Percentiles rank a stretch among this genome's conserved stretches.
Conservation (phyloP, 2,113 vertebrate species). For the Gallinago media region DNA sequence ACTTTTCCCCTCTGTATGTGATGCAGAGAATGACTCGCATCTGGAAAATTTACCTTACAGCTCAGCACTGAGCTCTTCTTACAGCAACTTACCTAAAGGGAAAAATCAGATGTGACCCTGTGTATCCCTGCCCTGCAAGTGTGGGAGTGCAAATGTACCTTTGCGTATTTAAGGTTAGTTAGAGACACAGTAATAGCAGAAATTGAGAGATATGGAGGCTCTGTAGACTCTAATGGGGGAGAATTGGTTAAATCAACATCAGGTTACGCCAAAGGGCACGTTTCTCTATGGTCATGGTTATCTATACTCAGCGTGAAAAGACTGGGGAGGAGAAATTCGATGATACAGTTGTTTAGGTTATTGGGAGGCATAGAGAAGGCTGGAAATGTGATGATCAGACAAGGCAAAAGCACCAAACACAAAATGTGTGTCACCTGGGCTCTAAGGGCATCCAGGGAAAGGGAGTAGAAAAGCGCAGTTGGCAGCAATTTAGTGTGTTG, state of each 20-base stretch:
- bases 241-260: neutral
- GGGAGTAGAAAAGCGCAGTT: fast-evolving
- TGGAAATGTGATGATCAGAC: neutral
- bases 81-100: neutral
- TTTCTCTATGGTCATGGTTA: neutral
- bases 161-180: neutral
- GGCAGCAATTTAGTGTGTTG: too few species aligned
- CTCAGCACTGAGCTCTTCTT: neutral
- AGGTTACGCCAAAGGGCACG: neutral
- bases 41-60: conserved; percentile 26
- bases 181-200: neutral
- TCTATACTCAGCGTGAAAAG: fast-evolving
- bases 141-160: neutral
- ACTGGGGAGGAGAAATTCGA: neutral
- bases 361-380: neutral
- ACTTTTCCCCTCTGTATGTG: neutral
- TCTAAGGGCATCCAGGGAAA: neutral
- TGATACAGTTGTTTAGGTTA: neutral
- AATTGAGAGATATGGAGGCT: neutral
- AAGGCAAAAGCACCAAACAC: neutral
- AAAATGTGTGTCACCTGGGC: neutral
- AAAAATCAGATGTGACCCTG: neutral
- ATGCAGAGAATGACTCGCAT: neutral
- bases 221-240: neutral
- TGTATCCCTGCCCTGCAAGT: neutral